Evolutionary conservation across 2,113 vertebrate species (phyloP).

Genomic region (Melierax canorus): DNA sequence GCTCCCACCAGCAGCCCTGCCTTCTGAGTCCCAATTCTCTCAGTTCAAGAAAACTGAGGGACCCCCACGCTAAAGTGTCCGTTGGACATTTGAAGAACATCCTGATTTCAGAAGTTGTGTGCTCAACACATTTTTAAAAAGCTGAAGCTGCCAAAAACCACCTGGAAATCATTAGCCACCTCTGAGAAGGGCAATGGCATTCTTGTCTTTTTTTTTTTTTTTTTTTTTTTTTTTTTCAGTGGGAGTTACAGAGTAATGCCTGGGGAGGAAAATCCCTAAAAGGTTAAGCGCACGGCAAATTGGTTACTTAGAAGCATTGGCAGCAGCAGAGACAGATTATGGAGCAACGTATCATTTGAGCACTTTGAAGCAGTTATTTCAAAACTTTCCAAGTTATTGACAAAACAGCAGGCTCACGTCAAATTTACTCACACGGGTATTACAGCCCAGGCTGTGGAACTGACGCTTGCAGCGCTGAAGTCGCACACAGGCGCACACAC

Average conservation of each 20-base stretch:
- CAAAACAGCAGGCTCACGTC: neutral
- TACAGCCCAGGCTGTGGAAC: neutral
- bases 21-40: neutral
- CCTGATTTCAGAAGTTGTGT: neutral
- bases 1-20: neutral
- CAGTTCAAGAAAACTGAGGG: neutral
- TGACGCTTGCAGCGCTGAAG: neutral
- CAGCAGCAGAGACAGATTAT: neutral
- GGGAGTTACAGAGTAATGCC: neutral
- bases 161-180: neutral
- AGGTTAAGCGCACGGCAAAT: neutral
- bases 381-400: constrained; percentile 16
- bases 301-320: neutral
- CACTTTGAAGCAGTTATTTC: neutral
- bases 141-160: neutral
- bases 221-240: neutral
- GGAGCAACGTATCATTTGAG: neutral
- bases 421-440: neutral
- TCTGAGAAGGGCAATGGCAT: neutral
- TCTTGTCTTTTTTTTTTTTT: neutral
- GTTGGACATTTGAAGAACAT: neutral
- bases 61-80: neutral
- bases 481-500: rapidly evolving
- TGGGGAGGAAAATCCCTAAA: neutral
- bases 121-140: neutral